phyloP scores from a whole-genome alignment of 1,140 invertebrate genomes.

The Drosophila ananassae region DNA sequence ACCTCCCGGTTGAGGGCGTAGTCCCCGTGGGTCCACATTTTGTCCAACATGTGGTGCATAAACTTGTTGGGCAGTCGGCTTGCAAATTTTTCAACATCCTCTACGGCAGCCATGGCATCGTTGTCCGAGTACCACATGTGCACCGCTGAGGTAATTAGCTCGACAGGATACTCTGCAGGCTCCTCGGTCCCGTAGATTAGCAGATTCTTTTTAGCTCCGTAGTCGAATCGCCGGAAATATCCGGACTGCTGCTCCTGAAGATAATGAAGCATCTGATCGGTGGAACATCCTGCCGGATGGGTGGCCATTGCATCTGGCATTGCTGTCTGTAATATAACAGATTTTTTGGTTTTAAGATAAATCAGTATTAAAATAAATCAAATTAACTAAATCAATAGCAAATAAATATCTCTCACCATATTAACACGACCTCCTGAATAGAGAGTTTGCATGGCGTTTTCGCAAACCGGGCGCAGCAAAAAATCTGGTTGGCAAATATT shows the following conservation, averaged over 20 bases:
- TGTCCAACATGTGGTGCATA: constrained; percentile 85
- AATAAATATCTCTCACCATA: constrained; percentile 29
- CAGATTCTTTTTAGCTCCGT: constrained; percentile 84
- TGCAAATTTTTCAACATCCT: constrained; percentile 86
- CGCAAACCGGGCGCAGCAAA: constrained; percentile 50
- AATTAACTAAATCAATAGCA: no score
- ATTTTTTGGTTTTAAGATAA: no score
- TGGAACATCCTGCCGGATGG: constrained; percentile 85
- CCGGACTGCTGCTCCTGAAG: constrained; percentile 83
- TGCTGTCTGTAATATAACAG: constrained; percentile 63
- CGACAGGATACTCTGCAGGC: constrained; percentile 86
- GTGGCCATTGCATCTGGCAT: constrained; percentile 83
- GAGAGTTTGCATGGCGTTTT: background rate
- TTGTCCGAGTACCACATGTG: constrained; percentile 87
- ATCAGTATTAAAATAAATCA: no score
- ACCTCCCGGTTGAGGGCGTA: constrained; percentile 77
- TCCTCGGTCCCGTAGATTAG: constrained; percentile 81
- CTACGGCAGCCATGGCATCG: constrained; percentile 85
- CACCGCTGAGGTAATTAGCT: constrained; percentile 86
- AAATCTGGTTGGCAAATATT: constrained; percentile 84
- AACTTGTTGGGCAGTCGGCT: constrained; percentile 62
- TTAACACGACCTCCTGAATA: constrained; percentile 39
- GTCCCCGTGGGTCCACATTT: constrained; percentile 87
- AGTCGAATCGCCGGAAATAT: constrained; percentile 83
- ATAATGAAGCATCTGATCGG: constrained; percentile 85